Evolutionary conservation across 2,797 vertebrate species (phyloP), one percentile per base, ranked within the genome.

Genomic region (Amblyraja radiata): DNA sequence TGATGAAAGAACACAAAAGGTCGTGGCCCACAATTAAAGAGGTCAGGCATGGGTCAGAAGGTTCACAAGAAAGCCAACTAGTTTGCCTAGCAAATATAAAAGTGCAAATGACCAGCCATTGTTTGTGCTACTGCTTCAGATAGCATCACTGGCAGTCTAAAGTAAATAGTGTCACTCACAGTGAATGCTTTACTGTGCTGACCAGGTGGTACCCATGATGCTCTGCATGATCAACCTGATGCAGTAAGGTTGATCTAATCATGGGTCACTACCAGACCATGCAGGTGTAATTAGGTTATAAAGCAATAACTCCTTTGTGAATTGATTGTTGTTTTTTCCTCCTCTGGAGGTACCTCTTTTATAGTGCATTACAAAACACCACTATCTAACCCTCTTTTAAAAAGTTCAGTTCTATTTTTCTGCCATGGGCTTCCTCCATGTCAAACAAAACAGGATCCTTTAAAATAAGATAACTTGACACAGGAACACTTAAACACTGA

Each of bases 1-100:
- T 92, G 68, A 92, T 92, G 90, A 92, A 92, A 92, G 90, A 92
- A 92, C 90, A 92, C 90, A 92, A 92, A 92, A 92, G 90, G 90
- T 92, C 90, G 90, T 63, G 90, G 90, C 90, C 90, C 90, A 92
- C 90, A 92, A 92, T 92, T 92, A 92, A 39, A 58, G 90, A 46
- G 90, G 90, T 92, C 90, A 76, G 25, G 68, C 23, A 10, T 28
- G 25, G 90, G 90, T 92, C 90, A 92, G 23, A 76, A 76, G 71
- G 90, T 92, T 92, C 90, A 92, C 90, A 92, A 54, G 90, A 92
- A 92, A 73, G 68, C 90, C 39, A 92, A 77, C 93, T 80, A 65
- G 76, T 93, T 81, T 93, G 93, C 79, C 58, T 16, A 93, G 93
- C 76, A 68, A 93, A 81, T 81, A 63, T 80, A 93, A 80, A 93